Percentiles rank a stretch among this genome's conserved stretches.
phyloP scores from a whole-genome alignment of 2,888 invertebrate species.

The Yponomeuta evonymella region DNA sequence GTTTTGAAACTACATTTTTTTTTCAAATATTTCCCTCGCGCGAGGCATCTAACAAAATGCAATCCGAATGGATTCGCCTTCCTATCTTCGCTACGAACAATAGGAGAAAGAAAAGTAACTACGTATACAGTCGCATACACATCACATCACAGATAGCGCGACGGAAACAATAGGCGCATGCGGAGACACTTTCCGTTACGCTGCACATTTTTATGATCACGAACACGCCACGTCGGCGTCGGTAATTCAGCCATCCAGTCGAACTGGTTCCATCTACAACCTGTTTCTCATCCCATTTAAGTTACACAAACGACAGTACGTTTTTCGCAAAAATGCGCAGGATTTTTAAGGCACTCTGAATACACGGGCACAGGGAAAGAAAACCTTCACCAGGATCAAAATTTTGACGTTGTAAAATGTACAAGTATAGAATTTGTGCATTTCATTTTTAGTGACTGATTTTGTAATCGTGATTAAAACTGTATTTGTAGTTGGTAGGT shows the following conservation, averaged over 20 bases:
- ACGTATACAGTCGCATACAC: conserved; percentile 1
- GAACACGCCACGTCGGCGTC: conserved; percentile 27
- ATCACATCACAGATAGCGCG: conserved; percentile 4
- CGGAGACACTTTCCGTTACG: conserved; percentile 44
- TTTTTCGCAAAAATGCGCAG: no score
- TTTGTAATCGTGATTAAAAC: no score
- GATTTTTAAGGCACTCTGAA: no score
- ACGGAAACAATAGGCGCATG: conserved; percentile 14
- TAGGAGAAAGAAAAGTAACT: not conserved
- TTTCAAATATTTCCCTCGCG: not conserved
- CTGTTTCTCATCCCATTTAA: conserved; percentile 1
- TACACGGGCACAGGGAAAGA: no score
- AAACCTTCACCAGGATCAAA: no score
- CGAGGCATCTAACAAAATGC: not conserved
- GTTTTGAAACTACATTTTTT: no score
- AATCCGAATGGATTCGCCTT: not conserved
- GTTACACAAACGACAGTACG: no score
- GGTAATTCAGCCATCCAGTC: conserved; percentile 15
- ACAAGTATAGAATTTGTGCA: no score
- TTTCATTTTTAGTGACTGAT: no score
- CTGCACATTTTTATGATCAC: conserved; percentile 54
- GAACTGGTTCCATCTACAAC: not conserved
- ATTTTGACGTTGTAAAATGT: no score
- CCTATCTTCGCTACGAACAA: conserved; percentile 19
- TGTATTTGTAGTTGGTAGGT: no score